phyloP scores from a whole-genome alignment of 2,888 invertebrate species.

The Eilema depressum region DNA sequence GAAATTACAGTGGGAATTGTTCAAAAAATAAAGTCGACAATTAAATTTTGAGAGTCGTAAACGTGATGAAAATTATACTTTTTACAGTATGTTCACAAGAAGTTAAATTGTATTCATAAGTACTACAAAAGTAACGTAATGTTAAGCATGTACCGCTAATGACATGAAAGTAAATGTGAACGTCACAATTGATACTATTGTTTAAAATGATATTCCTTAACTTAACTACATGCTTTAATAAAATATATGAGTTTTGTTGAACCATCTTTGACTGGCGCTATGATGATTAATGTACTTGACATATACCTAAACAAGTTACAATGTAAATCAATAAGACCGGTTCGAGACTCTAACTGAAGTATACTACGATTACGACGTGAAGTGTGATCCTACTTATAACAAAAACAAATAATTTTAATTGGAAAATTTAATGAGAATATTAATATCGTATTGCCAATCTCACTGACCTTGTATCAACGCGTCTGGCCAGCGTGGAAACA shows the following conservation, averaged over 20 bases:
- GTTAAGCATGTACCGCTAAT: constrained; percentile 38
- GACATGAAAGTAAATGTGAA: constrained; percentile 33
- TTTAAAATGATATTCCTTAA: too few relatives aligned
- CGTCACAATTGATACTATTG: constrained; percentile 6
- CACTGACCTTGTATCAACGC: background rate
- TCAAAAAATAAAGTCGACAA: background rate
- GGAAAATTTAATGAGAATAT: background rate
- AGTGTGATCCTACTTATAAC: background rate
- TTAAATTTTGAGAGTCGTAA: background rate
- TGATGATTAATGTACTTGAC: too few relatives aligned
- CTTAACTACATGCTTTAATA: too few relatives aligned
- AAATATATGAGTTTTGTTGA: too few relatives aligned
- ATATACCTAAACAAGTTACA: too few relatives aligned
- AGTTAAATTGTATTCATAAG: background rate
- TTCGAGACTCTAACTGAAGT: constrained; percentile 23
- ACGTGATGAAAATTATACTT: constrained; percentile 12
- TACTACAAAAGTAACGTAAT: constrained; percentile 16
- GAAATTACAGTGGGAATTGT: background rate
- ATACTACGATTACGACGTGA: too few relatives aligned
- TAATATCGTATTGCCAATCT: background rate
- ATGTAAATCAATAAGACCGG: too few relatives aligned
- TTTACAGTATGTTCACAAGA: constrained; percentile 12
- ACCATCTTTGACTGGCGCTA: too few relatives aligned
- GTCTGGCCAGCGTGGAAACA: too few relatives aligned
- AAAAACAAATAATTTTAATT: background rate